A percentile compares a stretch with the other conserved stretches of the same genome.
These are phyloP conservation scores for Perithous albicinctus DNA, from an alignment of 2,888 invertebrate genomes.

Conservation along the genomic window DNA sequence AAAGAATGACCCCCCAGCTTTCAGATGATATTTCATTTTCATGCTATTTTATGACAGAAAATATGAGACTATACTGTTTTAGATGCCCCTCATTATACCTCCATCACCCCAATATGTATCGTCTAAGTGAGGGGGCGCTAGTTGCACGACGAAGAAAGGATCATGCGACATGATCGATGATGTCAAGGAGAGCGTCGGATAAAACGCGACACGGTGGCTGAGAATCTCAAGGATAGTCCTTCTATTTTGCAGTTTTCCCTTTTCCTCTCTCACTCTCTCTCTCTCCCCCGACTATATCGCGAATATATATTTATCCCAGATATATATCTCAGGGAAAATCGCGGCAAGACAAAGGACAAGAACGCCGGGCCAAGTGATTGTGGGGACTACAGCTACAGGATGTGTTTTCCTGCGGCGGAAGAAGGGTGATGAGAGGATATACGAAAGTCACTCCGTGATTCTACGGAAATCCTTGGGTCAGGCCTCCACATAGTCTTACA, in stretches of 20 bases:
- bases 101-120: neutral
- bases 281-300: conserved; percentile 23
- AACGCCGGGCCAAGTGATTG: conserved; percentile 25
- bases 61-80: neutral
- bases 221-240: conserved; percentile 33
- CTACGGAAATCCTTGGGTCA: conserved; percentile 41
- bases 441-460: conserved; percentile 55
- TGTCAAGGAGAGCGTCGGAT: conserved; percentile 27
- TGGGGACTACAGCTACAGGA: conserved; percentile 33
- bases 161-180: conserved; percentile 69
- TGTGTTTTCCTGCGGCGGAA: conserved; percentile 47
- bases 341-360: conserved; percentile 65
- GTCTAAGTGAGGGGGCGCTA: conserved; percentile 48
- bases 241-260: conserved; percentile 23
- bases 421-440: conserved; percentile 44
- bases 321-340: conserved; percentile 59
- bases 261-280: too few relatives aligned
- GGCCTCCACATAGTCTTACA: neutral
- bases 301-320: conserved; percentile 63
- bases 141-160: conserved; percentile 65
- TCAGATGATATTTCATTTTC: neutral
- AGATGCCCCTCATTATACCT: conserved; percentile 10
- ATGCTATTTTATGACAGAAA: neutral
- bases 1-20: neutral
- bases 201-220: conserved; percentile 13